phyloP scores from a whole-genome alignment of 2,113 vertebrate species.

The Pavo muticus region DNA sequence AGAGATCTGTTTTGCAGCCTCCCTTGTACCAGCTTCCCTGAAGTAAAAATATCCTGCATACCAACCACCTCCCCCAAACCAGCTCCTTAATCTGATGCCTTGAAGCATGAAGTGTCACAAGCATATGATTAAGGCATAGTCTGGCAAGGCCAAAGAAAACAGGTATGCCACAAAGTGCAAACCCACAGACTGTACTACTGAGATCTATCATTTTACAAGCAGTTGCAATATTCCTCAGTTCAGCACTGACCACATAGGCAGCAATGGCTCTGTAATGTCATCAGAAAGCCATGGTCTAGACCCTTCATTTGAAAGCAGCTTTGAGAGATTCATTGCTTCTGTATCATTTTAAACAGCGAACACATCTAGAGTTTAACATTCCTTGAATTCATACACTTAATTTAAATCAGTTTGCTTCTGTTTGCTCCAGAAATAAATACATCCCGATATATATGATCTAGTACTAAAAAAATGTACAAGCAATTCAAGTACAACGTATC shows the following conservation, averaged over 20 bases:
- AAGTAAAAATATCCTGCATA: neutral
- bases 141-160: constrained; percentile 10
- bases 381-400: neutral
- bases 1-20: neutral
- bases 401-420: neutral
- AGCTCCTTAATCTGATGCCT: neutral
- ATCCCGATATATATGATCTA: neutral
- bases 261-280: neutral
- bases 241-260: neutral
- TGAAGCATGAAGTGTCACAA: neutral
- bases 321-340: neutral
- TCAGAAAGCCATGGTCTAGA: neutral
- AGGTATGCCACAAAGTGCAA: neutral
- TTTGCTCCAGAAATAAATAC: constrained; percentile 1
- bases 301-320: neutral
- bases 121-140: neutral
- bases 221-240: neutral
- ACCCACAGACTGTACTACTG: neutral
- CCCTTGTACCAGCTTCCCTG: neutral
- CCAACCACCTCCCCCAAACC: neutral
- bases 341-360: neutral
- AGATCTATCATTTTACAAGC: constrained; percentile 6
- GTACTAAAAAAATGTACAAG: neutral
- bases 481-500: neutral
- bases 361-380: neutral